Conservation (phyloP, 2,888 invertebrate species). For the Dasysyrphus albostriatus region DNA sequence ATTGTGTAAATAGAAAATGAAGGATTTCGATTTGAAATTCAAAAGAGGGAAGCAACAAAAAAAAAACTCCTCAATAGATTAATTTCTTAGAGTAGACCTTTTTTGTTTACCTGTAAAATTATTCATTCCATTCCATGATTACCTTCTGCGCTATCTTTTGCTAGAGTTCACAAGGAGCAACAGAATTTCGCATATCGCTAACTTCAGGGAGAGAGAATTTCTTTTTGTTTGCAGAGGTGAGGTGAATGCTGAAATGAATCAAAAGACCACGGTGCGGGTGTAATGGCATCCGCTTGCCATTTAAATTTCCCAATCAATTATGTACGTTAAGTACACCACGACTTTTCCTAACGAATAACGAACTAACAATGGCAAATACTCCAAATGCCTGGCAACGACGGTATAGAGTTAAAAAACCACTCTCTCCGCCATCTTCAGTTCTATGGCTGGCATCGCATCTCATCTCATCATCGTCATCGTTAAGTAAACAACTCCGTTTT, state of each 20-base stretch:
- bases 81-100: slow-evolving; percentile 2
- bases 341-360: slow-evolving; percentile 51
- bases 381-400: slow-evolving; percentile 32
- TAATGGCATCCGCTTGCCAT: slow-evolving; percentile 50
- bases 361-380: slow-evolving; percentile 43
- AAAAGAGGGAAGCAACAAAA: background rate
- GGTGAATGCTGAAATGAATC: background rate
- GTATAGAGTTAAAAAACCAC: slow-evolving; percentile 5
- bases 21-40: background rate
- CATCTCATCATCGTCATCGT: slow-evolving; percentile 43
- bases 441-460: background rate
- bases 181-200: background rate
- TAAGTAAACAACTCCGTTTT: slow-evolving; percentile 68
- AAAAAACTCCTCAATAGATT: slow-evolving; percentile 23
- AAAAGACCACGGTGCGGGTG: slow-evolving; percentile 12
- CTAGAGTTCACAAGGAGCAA: background rate
- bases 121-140: slow-evolving; percentile 17
- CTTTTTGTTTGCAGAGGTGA: background rate
- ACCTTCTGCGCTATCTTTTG: background rate
- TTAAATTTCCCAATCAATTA: slow-evolving; percentile 68
- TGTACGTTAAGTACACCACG: slow-evolving; percentile 60
- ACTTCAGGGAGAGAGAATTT: background rate
- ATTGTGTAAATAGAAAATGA: background rate
- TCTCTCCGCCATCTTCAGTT: slow-evolving; percentile 11
- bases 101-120: slow-evolving; percentile 3